phyloP scores from a whole-genome alignment of 2,797 vertebrate species.

The Sebastes steindachneri region DNA sequence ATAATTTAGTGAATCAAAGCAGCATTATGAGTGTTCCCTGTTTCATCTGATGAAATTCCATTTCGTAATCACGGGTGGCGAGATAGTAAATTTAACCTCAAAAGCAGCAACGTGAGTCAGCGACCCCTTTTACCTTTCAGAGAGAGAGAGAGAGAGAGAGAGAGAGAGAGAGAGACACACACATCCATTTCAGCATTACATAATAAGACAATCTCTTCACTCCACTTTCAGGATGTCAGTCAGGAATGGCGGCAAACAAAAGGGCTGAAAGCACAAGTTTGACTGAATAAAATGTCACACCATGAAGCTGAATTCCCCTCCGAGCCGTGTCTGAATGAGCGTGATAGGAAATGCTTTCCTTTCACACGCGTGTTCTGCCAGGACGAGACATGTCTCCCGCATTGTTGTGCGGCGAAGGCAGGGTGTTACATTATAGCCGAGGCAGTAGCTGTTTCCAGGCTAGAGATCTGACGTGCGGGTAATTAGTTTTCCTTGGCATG shows the following conservation, averaged over 20 bases:
- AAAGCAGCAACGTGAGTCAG: slow-evolving; percentile 39
- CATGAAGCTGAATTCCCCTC: slow-evolving; percentile 28
- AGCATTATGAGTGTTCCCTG: slow-evolving; percentile 35
- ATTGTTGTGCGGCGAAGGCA: slow-evolving; percentile 57
- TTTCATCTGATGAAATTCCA: slow-evolving; percentile 60
- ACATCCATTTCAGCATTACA: slow-evolving; percentile 33
- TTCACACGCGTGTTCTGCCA: slow-evolving; percentile 35
- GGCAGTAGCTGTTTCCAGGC: slow-evolving; percentile 50
- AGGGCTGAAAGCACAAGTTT: slow-evolving; percentile 26
- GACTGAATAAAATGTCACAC: slow-evolving; percentile 57
- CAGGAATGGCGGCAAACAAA: slow-evolving; percentile 35
- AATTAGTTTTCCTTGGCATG: slow-evolving; percentile 72
- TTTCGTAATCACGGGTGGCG: slow-evolving; percentile 53
- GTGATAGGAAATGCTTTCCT: slow-evolving; percentile 59
- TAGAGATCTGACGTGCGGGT: slow-evolving; percentile 64
- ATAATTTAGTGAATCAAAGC: slow-evolving; percentile 58
- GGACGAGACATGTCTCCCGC: slow-evolving; percentile 48
- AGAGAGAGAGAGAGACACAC: background rate
- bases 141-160: slow-evolving; percentile 2
- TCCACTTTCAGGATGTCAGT: slow-evolving; percentile 26
- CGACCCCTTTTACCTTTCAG: slow-evolving; percentile 41
- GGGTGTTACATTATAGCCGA: slow-evolving; percentile 54
- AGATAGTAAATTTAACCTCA: slow-evolving; percentile 57
- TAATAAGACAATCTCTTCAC: slow-evolving; percentile 37
- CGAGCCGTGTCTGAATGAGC: slow-evolving; percentile 31